Evolutionary conservation across 2,888 invertebrate genomes (phyloP).

Genomic region (Drosophila fulvimacula): DNA sequence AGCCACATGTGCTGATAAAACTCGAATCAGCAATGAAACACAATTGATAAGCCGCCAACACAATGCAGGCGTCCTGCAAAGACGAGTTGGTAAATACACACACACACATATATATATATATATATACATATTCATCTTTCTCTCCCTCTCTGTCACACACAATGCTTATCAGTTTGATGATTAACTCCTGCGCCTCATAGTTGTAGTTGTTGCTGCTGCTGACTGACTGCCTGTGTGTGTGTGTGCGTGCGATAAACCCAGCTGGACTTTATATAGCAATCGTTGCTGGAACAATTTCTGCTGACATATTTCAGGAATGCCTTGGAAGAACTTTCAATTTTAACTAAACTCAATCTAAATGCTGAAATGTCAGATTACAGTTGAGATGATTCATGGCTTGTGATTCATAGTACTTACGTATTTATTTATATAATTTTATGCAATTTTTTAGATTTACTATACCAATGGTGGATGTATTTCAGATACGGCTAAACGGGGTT

Average conservation of each 20-base stretch:
- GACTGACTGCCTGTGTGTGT: background rate
- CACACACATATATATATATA: conserved; percentile 16
- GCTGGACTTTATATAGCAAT: conserved; percentile 14
- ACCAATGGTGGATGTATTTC: background rate
- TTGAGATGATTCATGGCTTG: background rate
- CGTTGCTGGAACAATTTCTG: no score
- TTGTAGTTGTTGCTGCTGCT: conserved; percentile 1
- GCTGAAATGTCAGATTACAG: background rate
- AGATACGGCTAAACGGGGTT: background rate
- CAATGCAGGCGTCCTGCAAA: conserved; percentile 58
- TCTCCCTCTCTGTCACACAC: background rate
- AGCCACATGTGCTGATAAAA: conserved; percentile 46
- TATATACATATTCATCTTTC: background rate
- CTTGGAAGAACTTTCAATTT: background rate
- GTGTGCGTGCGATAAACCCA: conserved; percentile 21
- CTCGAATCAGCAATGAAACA: conserved; percentile 51
- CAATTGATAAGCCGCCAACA: conserved; percentile 38
- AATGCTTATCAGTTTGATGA: conserved; percentile 38
- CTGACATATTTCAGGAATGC: background rate
- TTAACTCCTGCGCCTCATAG: conserved; percentile 51
- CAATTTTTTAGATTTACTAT: background rate
- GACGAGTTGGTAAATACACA: conserved; percentile 6
- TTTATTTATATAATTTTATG: background rate
- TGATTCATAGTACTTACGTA: background rate
- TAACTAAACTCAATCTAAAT: background rate